Evolutionary conservation across 2,888 invertebrate species (phyloP).

Genomic region (Nebria brevicollis): DNA sequence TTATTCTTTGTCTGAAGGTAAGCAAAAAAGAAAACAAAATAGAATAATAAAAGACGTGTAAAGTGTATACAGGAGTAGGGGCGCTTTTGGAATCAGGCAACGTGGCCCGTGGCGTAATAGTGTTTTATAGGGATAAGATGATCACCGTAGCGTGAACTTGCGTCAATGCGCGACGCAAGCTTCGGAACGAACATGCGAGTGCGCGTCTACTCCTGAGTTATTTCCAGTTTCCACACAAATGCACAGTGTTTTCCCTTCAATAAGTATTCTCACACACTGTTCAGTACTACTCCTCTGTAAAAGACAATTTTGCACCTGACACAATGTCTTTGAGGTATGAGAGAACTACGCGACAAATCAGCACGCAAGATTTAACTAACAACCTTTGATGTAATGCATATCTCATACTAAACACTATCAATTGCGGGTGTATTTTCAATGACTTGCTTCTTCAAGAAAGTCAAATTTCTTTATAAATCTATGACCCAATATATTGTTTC

Average conservation of each 20-base stretch:
- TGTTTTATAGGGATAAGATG: background rate
- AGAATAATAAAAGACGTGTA: background rate
- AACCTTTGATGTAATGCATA: background rate
- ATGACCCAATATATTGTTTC: too few species aligned
- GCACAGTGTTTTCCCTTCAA: background rate
- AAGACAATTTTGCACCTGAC: background rate
- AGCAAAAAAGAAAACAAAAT: background rate
- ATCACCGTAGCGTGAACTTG: background rate
- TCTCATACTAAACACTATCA: background rate
- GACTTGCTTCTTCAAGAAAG: too few species aligned
- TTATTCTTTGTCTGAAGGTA: background rate
- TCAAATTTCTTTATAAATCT: too few species aligned
- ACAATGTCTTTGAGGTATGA: background rate
- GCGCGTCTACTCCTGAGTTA: background rate
- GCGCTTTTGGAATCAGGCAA: background rate
- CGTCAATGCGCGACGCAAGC: background rate
- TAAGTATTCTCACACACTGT: background rate
- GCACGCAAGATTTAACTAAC: background rate
- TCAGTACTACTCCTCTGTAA: background rate
- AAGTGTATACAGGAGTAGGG: background rate
- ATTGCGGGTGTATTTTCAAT: too few species aligned
- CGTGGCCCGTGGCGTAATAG: background rate
- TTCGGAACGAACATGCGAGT: background rate
- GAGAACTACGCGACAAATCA: background rate
- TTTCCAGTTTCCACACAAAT: background rate